phyloP scores from a whole-genome alignment of 2,888 invertebrate genomes.

The Perizoma flavofasciatum region DNA sequence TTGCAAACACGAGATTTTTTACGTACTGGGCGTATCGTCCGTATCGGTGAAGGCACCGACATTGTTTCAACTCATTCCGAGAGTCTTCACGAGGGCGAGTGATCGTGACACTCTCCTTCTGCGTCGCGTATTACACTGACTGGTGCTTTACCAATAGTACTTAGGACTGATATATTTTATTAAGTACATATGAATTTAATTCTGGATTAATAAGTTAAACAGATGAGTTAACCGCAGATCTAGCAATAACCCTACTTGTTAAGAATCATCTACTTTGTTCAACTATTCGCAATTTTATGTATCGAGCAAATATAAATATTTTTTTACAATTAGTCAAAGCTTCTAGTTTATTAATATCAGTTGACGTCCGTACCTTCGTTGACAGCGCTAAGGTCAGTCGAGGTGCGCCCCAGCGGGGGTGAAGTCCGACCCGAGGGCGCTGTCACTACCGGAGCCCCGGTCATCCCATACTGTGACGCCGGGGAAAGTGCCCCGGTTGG shows the following conservation, averaged over 20 bases:
- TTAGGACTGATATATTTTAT: too few species aligned
- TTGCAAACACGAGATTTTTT: too few species aligned
- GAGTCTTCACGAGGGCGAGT: too few species aligned
- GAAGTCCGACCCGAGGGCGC: slow-evolving; percentile 21
- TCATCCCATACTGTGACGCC: slow-evolving; percentile 33
- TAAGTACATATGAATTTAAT: too few species aligned
- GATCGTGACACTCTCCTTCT: too few species aligned
- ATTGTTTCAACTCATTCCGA: too few species aligned
- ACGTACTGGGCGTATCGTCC: too few species aligned
- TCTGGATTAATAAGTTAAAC: too few species aligned
- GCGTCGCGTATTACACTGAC: too few species aligned
- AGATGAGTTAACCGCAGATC: too few species aligned
- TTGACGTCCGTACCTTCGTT: slow-evolving; percentile 80
- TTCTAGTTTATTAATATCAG: slow-evolving; percentile 46
- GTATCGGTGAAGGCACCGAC: too few species aligned
- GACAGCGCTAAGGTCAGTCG: slow-evolving; percentile 79
- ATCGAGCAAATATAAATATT: not conserved
- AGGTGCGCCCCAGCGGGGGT: slow-evolving; percentile 25
- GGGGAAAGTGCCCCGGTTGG: slow-evolving; percentile 21
- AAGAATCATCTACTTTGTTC: slow-evolving; percentile 17
- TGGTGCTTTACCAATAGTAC: too few species aligned
- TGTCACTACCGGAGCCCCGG: slow-evolving; percentile 29
- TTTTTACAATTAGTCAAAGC: slow-evolving; percentile 22
- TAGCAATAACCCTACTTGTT: not conserved
- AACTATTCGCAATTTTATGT: slow-evolving; percentile 6